phyloP scores from a whole-genome alignment of 2,888 invertebrate species.

The Ormyrus labotus region DNA sequence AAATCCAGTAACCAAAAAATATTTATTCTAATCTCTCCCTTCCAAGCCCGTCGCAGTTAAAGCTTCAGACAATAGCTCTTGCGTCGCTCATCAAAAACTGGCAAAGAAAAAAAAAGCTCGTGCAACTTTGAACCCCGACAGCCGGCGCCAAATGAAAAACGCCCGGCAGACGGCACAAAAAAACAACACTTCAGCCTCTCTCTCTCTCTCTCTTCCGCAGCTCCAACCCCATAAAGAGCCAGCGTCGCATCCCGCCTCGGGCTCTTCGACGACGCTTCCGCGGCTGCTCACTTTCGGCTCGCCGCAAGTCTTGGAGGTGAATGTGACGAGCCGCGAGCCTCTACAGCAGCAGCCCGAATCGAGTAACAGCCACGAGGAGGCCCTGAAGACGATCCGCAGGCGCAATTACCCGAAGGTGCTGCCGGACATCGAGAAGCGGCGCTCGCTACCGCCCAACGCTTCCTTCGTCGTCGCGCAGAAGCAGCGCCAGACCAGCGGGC shows the following conservation, averaged over 20 bases:
- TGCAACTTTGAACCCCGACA: too few relatives aligned
- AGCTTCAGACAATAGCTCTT: background rate
- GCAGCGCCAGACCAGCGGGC: too few relatives aligned
- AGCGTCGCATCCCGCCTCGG: slow-evolving; percentile 45
- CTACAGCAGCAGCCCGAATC: too few relatives aligned
- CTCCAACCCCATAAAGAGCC: too few relatives aligned
- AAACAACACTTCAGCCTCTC: too few relatives aligned
- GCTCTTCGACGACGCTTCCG: slow-evolving; percentile 65
- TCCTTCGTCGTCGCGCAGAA: slow-evolving; percentile 44
- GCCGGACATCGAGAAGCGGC: slow-evolving; percentile 81
- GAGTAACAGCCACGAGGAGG: slow-evolving; percentile 82
- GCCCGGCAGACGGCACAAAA: too few relatives aligned
- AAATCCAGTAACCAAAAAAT: too few relatives aligned
- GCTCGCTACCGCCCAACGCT: slow-evolving; percentile 70
- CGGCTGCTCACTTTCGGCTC: slow-evolving; percentile 69
- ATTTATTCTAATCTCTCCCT: too few relatives aligned
- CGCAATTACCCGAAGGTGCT: slow-evolving; percentile 91
- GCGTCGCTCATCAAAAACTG: too few relatives aligned
- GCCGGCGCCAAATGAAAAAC: too few relatives aligned
- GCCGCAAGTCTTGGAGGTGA: slow-evolving; percentile 78
- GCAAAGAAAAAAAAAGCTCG: background rate
- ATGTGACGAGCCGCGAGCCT: slow-evolving; percentile 83
- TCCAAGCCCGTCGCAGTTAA: too few relatives aligned
- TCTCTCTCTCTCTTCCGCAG: too few relatives aligned
- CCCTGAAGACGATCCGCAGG: slow-evolving; percentile 84